Evolutionary conservation across 2,797 vertebrate species (phyloP).

Genomic region (Centropyge bicolor): DNA sequence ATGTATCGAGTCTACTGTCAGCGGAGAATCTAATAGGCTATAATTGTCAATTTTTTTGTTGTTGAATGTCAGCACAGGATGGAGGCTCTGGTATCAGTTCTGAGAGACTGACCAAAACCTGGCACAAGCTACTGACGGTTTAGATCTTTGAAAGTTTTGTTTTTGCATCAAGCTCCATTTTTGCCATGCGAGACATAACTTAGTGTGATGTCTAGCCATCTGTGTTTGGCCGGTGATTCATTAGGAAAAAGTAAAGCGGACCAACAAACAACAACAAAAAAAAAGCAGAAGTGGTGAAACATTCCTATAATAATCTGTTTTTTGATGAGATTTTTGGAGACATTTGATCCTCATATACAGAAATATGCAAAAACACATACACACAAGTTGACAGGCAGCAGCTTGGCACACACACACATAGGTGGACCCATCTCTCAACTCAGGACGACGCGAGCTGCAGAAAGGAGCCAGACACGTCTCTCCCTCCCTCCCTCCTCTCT

Average conservation of each 20-base stretch:
- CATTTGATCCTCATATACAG: conserved; percentile 19
- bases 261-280: neutral
- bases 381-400: conserved; percentile 13
- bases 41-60: neutral
- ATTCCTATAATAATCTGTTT: neutral
- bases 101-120: conserved; percentile 17
- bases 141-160: conserved; percentile 12
- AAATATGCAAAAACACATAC: conserved; percentile 26
- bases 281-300: neutral
- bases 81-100: conserved; percentile 3
- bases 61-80: neutral
- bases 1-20: neutral
- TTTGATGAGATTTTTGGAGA: neutral
- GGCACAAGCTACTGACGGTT: conserved; percentile 8
- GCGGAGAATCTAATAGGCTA: neutral
- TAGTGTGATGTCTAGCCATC: conserved; percentile 23
- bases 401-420: conserved; percentile 41
- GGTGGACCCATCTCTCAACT: conserved; percentile 27
- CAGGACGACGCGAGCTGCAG: conserved; percentile 43
- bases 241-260: conserved; percentile 1
- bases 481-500: conserved; percentile 3
- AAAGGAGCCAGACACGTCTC: conserved; percentile 37
- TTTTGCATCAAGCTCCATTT: conserved; percentile 21
- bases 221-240: conserved; percentile 1
- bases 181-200: conserved; percentile 30